Evolutionary conservation across 2,888 invertebrate species (phyloP).

Genomic region (Laspeyria flexula): DNA sequence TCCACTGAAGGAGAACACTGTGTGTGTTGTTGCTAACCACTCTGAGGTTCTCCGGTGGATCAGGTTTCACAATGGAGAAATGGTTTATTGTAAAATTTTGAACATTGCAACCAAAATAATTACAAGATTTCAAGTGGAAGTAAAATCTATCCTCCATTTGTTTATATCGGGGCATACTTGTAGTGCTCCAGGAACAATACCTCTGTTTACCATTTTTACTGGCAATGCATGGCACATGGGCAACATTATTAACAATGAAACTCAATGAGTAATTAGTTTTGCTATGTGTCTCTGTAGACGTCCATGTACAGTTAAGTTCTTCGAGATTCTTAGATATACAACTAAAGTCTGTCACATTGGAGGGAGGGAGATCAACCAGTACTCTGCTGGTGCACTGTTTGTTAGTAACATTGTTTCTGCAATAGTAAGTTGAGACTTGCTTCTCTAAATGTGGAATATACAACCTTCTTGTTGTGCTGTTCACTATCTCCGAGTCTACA

Average conservation of each 20-base stretch:
- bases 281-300: conserved; percentile 78
- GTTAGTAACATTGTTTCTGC: conserved; percentile 68
- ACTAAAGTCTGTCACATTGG: conserved; percentile 88
- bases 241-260: conserved; percentile 57
- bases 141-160: conserved; percentile 78
- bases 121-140: conserved; percentile 87
- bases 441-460: conserved; percentile 84
- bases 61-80: conserved; percentile 77
- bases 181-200: conserved; percentile 66
- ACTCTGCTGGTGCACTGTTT: conserved; percentile 66
- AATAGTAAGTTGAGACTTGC: conserved; percentile 83
- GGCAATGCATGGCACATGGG: conserved; percentile 53
- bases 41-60: conserved; percentile 61
- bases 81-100: conserved; percentile 87
- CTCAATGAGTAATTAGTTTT: conserved; percentile 60
- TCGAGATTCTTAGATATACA: conserved; percentile 92
- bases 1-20: conserved; percentile 72
- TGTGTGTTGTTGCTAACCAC: conserved; percentile 62
- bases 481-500: conserved; percentile 80
- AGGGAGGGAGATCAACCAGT: conserved; percentile 85
- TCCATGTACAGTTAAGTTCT: conserved; percentile 91
- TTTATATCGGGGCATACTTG: conserved; percentile 73
- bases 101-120: conserved; percentile 85
- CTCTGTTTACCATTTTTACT: conserved; percentile 38
- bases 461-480: conserved; percentile 87